phyloP scores from a whole-genome alignment of 2,888 invertebrate genomes.

The Drosophila mettleri region DNA sequence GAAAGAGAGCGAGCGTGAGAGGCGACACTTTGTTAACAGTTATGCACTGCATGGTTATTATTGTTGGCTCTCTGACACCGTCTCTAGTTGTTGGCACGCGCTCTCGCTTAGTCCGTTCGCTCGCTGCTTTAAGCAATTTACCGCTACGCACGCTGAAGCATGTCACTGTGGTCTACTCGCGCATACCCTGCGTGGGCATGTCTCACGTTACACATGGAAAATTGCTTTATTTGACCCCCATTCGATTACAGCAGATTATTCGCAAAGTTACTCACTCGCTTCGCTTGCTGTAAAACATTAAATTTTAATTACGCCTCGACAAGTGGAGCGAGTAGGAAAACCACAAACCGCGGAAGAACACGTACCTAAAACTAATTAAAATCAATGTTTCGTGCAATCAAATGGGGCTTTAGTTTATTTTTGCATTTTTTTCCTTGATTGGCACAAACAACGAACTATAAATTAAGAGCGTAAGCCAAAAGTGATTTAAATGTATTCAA shows the following conservation, averaged over 20 bases:
- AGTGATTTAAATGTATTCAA: not conserved
- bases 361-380: conserved; percentile 7
- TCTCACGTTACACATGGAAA: not conserved
- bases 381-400: conserved; percentile 6
- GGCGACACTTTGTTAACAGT: not conserved
- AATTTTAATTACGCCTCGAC: conserved; percentile 7
- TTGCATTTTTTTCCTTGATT: not conserved
- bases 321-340: not conserved
- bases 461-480: not conserved
- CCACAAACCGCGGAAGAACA: conserved; percentile 2
- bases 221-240: not conserved
- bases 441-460: not conserved
- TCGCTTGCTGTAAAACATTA: not conserved
- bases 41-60: not conserved
- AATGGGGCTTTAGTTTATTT: not conserved
- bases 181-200: conserved; percentile 1
- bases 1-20: not conserved
- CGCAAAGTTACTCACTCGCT: conserved; percentile 3
- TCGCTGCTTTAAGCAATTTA: not conserved
- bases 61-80: not conserved
- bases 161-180: not conserved
- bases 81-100: not conserved
- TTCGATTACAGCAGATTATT: conserved; percentile 6
- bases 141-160: not conserved
- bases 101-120: not conserved